Evolutionary conservation across 2,888 invertebrate species (phyloP), one percentile per base, ranked within the genome.

Genomic region (Synanthedon andrenaeformis): DNA sequence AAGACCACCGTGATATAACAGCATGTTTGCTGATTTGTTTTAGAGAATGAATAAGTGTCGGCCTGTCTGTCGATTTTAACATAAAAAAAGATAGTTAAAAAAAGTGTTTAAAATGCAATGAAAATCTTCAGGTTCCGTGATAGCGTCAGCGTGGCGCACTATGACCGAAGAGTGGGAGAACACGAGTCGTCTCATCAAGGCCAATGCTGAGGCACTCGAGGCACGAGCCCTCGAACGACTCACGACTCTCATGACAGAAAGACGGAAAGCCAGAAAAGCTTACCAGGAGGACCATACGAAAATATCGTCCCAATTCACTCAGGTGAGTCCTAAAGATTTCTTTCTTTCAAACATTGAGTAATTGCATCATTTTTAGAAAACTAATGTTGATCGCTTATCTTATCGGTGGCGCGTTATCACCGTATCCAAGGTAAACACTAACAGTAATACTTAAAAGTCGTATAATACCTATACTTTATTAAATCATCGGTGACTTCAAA

Each of bases 121-220:
- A 14, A 13, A n/a, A 45, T 8, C 8, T 13, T 45, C 65, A 91
- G 91, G 90, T 52, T 93, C 93, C 65, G 82, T 92, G 52, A 90
- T 93, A 64, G 89, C 90, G 42, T 87, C 90, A 54, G 91, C 92
- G 52, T 97, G 97, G 97, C 91, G 92, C 64, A 92, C 92, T 55
- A 93, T 96, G 82, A 93, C 97, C 80, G 95, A 96, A 66, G 96
- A 97, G 70, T 91, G 97, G 79, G 97, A 97, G 75, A 93, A 91
- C 68, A 92, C 94, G 54, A 94, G 95, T 19, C 92, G 93, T 63
- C 88, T 94, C 61, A 92, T 98, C 57, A 92, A 92, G 70, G 91
- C 92, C 58, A 97, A 96, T 75, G 94, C 96, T 1, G 97, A 97
- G 75, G 91, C 92, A 23, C 88, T 98, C 62, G 95, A 96, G 72